Base-by-base conservation (phyloP, 2,888 invertebrate genomes). In the Ecliptopera silaceata region DNA sequence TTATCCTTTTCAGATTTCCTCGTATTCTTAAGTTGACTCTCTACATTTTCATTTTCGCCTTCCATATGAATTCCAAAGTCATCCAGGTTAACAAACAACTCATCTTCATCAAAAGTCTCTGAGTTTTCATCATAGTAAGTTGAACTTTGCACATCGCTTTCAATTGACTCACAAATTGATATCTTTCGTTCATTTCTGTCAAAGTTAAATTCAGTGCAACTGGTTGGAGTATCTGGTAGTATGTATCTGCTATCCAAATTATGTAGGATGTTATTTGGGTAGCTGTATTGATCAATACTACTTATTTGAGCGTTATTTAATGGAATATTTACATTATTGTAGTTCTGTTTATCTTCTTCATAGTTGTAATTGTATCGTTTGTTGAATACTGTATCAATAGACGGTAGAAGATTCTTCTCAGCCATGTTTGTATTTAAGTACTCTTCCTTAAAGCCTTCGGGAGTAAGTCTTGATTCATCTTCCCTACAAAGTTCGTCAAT, bases 401-500 rank as follows among this genome's bases (percentile, higher is more conserved):
- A 84, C 0, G 91, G 91, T n/a, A 90, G 60, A n/a, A 79, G 64
- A 58, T 79, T 80, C n/a, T 74, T 79, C 15, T 86, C 87, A 47
- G 75, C 73, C n/a, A 72, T 59, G 11, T 72, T 69, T 3, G 80
- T 61, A 44, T 76, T 75, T 31, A 87, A 70, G 66, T 82, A 85
- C 44, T 85, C 86, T 60, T 87, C 87, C 61, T 81, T 84, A 39
- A 85, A 88, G 17, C 69, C 73, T 61, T 88, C 87, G 29, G 88
- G 86, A 2, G 85, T 80, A 17, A 86, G 61, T 51, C 80, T 80
- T 4, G 85, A 76, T 70, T 90, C 89, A 15, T 91, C 91, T 74
- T 91, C 91, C 72, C 90, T 82, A 45, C 91, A 91, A 12, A 91
- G 78, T 64, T 90, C 90, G 53, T 91, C 91, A 38, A 91, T 88